Evolutionary conservation across 2,888 invertebrate genomes (phyloP).

Genomic region (Octonoba sinensis): DNA sequence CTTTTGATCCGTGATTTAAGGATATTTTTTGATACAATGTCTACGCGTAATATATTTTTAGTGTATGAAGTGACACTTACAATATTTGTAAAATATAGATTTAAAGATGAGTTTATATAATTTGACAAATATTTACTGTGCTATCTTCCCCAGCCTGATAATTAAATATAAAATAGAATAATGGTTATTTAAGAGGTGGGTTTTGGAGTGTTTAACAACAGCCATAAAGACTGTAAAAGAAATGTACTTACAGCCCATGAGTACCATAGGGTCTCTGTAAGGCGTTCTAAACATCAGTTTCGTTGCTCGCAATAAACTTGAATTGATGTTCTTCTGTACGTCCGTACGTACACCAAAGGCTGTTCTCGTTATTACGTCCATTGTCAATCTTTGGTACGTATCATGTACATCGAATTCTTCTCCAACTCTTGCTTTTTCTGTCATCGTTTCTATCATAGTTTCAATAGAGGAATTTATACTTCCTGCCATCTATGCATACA

Average conservation of each 20-base stretch:
- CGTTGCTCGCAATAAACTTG: slow-evolving; percentile 2
- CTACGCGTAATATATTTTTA: no score
- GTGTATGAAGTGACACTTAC: no score
- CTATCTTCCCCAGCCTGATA: no score
- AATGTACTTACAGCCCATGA: slow-evolving; percentile 39
- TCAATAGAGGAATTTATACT: slow-evolving; percentile 71
- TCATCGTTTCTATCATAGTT: slow-evolving; percentile 70
- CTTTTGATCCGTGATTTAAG: no score
- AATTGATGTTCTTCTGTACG: slow-evolving; percentile 70
- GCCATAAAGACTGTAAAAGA: no score
- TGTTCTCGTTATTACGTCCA: slow-evolving; percentile 73
- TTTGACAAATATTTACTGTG: no score
- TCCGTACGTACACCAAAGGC: slow-evolving; percentile 73
- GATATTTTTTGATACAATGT: no score
- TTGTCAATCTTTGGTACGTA: slow-evolving; percentile 73
- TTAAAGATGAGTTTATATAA: no score
- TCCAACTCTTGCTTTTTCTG: slow-evolving; percentile 67
- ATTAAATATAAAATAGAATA: no score
- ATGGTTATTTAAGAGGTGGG: no score
- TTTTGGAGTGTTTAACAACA: no score
- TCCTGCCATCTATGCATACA: slow-evolving; percentile 61
- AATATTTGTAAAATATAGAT: no score
- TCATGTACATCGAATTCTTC: slow-evolving; percentile 71
- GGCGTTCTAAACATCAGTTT: slow-evolving; percentile 12
- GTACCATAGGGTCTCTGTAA: slow-evolving; percentile 21